A percentile compares a stretch with the other conserved stretches of the same genome.
Conservation (phyloP, 2,113 vertebrate species). For the Isichthys henryi region DNA sequence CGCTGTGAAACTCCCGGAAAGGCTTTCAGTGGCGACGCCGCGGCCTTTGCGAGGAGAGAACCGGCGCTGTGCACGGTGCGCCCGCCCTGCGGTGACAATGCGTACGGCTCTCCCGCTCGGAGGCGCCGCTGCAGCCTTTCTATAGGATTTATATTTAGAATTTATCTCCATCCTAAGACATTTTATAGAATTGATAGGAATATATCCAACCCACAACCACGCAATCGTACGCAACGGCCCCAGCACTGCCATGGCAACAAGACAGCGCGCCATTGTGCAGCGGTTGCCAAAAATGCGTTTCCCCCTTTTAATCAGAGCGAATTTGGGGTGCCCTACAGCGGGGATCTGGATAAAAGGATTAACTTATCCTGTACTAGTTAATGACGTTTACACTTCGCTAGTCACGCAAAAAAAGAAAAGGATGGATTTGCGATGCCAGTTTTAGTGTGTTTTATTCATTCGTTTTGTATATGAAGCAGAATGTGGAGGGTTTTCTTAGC, state of each 20-base stretch:
- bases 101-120: conserved; percentile 45
- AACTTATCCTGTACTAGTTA: conserved; percentile 69
- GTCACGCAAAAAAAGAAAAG: conserved; percentile 55
- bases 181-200: conserved; percentile 71
- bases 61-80: conserved; percentile 26
- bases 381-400: conserved; percentile 64
- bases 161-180: conserved; percentile 68
- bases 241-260: conserved; percentile 67
- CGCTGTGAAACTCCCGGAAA: conserved; percentile 46
- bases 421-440: conserved; percentile 55
- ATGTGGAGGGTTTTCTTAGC: conserved; percentile 26
- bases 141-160: conserved; percentile 67
- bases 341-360: conserved; percentile 73
- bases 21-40: conserved; percentile 36
- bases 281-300: conserved; percentile 67
- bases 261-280: conserved; percentile 62
- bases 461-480: conserved; percentile 39
- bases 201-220: conserved; percentile 52
- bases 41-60: conserved; percentile 40
- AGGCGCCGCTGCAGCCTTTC: conserved; percentile 49
- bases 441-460: conserved; percentile 46
- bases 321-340: conserved; percentile 71
- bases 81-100: conserved; percentile 43
- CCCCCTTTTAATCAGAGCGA: conserved; percentile 66
- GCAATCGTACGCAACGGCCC: conserved; percentile 60